Evolutionary conservation across 2,888 invertebrate species (phyloP), one percentile per base, ranked within the genome.

Genomic region (Pomacea canaliculata): DNA sequence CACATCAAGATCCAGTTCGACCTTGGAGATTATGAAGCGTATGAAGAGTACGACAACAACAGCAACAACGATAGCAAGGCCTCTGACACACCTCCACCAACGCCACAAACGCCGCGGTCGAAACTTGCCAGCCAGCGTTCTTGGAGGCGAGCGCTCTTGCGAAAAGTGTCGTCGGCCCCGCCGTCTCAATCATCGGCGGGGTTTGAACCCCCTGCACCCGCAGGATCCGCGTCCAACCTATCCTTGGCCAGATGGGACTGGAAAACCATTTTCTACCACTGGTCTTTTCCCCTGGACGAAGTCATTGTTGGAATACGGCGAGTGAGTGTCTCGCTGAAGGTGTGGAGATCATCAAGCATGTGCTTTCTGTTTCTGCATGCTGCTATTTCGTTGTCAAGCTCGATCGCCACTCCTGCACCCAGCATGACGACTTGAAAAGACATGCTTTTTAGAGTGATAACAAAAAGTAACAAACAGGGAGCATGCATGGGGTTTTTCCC

Each of bases 261-360:
- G 81, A 81, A 80, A 70, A 80, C 77, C 8, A 49, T 80, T 60
- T 78, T 81, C 75, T 79, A 80, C 70, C 76, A 77, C 69, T 78
- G 74, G 80, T 71, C 76, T 18, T 73, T 77, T 51, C 80, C 81
- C 3, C 68, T 81, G 13, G 80, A 81, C 27, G 76, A 81, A 62
- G 37, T 78, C 56, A 71, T 81, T 65, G 60, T 79, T n/a, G 71
- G 76, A 9, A 60, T 81, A 69, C 63, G 78, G 65, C 71, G 76
- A 71, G 81, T 81, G 78, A 81, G 81, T 77, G 37, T n/a, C 49
- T 62, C 48, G 27, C 18, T 12, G 56, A 1, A 13, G 8, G 49
- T 13, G 16, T 60, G 56, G 1, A n/a, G 48, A 16, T 10, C 16
- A 18, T 48, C 19, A 37, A 27, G 62, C 19, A n/a, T 18, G 27